Evolutionary conservation across 2,888 invertebrate genomes (phyloP).

Genomic region (Drosophila kanekoi): DNA sequence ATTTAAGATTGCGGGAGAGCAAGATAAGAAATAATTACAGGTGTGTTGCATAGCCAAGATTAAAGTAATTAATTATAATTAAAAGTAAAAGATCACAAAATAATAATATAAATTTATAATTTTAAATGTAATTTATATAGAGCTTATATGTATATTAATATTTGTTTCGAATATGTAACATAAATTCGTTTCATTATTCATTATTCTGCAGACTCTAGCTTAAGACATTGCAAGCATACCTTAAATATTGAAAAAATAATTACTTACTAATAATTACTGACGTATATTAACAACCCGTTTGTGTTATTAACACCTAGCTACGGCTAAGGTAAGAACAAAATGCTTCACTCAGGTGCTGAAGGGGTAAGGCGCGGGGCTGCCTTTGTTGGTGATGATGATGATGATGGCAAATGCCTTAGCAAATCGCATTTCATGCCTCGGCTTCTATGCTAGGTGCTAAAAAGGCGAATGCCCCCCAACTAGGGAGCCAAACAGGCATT

Average conservation of each 20-base stretch:
- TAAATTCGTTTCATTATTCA: too few species aligned
- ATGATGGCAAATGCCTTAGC: slow-evolving; percentile 57
- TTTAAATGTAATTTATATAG: too few species aligned
- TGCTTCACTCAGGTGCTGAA: slow-evolving; percentile 2
- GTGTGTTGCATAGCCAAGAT: too few species aligned
- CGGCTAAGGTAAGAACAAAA: slow-evolving; percentile 12
- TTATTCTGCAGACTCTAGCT: background rate
- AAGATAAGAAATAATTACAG: slow-evolving; percentile 1
- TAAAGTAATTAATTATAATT: background rate
- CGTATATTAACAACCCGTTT: slow-evolving; percentile 50
- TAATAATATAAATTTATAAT: background rate
- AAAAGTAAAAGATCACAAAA: background rate
- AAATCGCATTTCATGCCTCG: slow-evolving; percentile 75
- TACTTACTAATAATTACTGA: slow-evolving; percentile 2
- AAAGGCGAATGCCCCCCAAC: slow-evolving; percentile 77
- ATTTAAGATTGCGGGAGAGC: slow-evolving; percentile 18
- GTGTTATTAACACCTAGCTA: slow-evolving; percentile 54
- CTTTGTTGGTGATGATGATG: slow-evolving; percentile 22
- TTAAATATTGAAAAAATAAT: slow-evolving; percentile 2
- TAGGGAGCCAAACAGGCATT: slow-evolving; percentile 38
- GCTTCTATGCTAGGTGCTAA: slow-evolving; percentile 69
- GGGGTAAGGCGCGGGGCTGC: background rate
- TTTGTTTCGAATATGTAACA: too few species aligned
- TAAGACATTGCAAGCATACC: background rate
- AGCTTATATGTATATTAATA: too few species aligned